Evolutionary conservation across 2,113 vertebrate species (phyloP), one percentile per base, ranked within the genome.

Genomic region (Ceyx cyanopectus): DNA sequence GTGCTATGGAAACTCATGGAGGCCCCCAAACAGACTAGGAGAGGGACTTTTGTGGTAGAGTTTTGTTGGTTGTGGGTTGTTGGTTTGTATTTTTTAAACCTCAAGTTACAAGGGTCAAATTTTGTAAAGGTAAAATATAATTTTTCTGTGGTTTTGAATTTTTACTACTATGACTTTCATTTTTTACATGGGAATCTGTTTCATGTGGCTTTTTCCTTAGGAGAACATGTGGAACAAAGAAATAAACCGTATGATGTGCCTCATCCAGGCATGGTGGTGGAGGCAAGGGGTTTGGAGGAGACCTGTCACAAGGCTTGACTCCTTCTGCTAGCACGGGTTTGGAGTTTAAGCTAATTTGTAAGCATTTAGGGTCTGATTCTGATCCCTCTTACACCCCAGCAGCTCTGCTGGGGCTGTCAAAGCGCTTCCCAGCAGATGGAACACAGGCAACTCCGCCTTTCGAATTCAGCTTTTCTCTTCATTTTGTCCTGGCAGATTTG

Each of bases 1-100:
- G 96, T 96, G 96, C 97, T 98, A 95, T 97, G 97, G 97, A 98
- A 98, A 97, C 96, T 97, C 96, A 76, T 93, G 92, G 95, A 93
- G 97, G 94, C 95, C 96, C 94, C 94, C 95, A 96, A 95, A 95
- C 96, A 97, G 97, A 97, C 95, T 94, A 97, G 95, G 76, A 87
- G 86, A 80, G 90, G 91, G 84, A 95, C 93, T 95, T 95, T 93
- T 51, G 93, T 95, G 84, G 20, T 56, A 17, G 29, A 17, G 29
- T n/a, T 56, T 56, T 23, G 7, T 60, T 60, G 34, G 37, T 10
- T 21, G 23, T 88, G 48, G 21, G 30, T 40, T 46, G 19, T 7
- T 3, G 22, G 30, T 6, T 37, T 37, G 37, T 37, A 37, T 30
- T 73, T 43, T 81, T 80, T 63, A 32, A 65, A 61, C 21, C 58